Conservation (phyloP, 2,797 vertebrate genomes). For the Luscinia luscinia region DNA sequence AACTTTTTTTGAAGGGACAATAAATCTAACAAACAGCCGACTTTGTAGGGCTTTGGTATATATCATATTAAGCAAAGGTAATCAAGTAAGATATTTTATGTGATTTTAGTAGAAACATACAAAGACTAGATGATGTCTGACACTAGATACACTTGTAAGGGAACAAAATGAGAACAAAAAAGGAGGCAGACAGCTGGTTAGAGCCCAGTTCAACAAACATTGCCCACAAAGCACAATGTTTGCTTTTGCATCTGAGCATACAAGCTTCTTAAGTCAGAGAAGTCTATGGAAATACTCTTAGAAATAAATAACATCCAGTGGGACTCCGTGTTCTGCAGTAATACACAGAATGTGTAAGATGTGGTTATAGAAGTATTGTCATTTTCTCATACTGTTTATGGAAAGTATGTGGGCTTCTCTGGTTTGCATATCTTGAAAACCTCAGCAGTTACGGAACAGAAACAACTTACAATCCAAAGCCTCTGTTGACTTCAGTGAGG, state of each 20-base stretch:
- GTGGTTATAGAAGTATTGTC: neutral
- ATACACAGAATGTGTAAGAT: neutral
- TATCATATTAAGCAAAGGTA: neutral
- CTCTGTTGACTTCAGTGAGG: neutral
- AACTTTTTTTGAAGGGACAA: neutral
- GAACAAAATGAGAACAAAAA: neutral
- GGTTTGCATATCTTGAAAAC: neutral
- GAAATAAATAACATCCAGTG: neutral
- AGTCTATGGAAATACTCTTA: neutral
- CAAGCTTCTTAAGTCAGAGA: neutral
- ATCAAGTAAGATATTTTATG: neutral
- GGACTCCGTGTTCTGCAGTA: neutral
- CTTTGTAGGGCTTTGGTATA: neutral
- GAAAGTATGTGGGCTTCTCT: neutral
- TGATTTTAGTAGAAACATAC: neutral
- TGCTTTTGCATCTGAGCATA: neutral
- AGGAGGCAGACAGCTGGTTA: neutral
- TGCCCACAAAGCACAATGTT: neutral
- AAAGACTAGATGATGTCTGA: neutral
- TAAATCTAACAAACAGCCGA: neutral
- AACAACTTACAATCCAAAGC: neutral
- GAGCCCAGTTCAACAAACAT: neutral
- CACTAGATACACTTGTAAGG: neutral
- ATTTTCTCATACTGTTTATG: neutral
- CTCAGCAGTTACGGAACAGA: neutral